Evolutionary conservation across 1,140 invertebrate species (phyloP).

Genomic region (Goniozus legneri): DNA sequence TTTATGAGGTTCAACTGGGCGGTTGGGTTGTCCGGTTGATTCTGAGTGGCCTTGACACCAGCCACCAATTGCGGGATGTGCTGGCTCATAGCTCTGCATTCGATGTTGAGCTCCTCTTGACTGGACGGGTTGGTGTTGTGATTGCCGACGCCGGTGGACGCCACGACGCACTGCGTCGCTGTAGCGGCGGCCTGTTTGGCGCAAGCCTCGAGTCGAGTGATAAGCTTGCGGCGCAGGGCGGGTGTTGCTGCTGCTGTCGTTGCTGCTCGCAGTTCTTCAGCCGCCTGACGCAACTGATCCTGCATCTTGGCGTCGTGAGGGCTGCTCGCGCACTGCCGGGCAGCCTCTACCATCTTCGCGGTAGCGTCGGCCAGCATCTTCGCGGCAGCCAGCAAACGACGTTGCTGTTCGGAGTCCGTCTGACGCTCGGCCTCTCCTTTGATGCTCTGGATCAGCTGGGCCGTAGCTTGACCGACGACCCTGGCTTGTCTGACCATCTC

Average conservation of each 20-base stretch:
- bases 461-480: constrained; percentile 88
- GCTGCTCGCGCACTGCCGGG: constrained; percentile 82
- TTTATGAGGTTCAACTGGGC: constrained; percentile 82
- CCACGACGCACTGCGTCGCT: constrained; percentile 86
- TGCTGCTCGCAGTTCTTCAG: constrained; percentile 86
- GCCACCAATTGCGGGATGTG: constrained; percentile 80
- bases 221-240: constrained; percentile 74
- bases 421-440: constrained; percentile 90
- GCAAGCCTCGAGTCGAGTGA: constrained; percentile 72
- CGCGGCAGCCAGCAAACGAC: constrained; percentile 84
- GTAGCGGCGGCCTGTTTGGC: constrained; percentile 85
- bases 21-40: constrained; percentile 69
- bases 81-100: constrained; percentile 74
- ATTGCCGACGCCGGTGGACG: constrained; percentile 71
- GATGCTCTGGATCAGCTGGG: constrained; percentile 88
- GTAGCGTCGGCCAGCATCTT: constrained; percentile 95
- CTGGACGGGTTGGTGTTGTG: constrained; percentile 69
- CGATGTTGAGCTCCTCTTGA: constrained; percentile 72
- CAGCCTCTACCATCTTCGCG: constrained; percentile 92
- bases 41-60: constrained; percentile 71
- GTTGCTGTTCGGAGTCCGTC: constrained; percentile 84
- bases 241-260: constrained; percentile 80
- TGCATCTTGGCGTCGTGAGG: constrained; percentile 83
- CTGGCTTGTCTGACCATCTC: constrained; percentile 95
- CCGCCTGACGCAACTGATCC: constrained; percentile 78